A percentile compares a stretch with the other conserved stretches of the same genome.
phyloP scores from a whole-genome alignment of 1,140 invertebrate species.

The Scylla paramamosain region DNA sequence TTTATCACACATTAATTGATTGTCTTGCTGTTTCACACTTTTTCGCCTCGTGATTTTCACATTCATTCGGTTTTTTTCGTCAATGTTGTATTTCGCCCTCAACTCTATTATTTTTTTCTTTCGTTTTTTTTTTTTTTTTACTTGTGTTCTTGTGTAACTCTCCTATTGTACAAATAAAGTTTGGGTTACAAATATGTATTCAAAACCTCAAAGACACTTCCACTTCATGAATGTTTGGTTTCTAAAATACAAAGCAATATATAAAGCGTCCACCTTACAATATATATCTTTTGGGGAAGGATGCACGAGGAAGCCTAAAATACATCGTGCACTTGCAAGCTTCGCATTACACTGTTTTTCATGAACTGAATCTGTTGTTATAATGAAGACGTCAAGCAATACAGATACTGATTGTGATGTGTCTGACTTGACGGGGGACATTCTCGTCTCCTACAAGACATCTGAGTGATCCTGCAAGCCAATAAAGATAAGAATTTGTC shows the following conservation, averaged over 20 bases:
- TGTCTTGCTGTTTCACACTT: constrained; percentile 34
- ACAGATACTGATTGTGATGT: not conserved
- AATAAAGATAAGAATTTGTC: constrained; percentile 24
- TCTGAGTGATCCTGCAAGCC: constrained; percentile 4
- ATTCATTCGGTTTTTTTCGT: not conserved
- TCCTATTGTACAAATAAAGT: too few species aligned
- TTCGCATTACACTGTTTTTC: not conserved
- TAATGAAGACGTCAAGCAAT: not conserved
- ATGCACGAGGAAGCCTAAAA: not conserved
- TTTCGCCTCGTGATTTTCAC: not conserved
- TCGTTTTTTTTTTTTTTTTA: too few species aligned
- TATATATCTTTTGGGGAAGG: not conserved
- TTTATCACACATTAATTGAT: constrained; percentile 70
- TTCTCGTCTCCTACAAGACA: not conserved
- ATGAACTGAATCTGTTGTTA: not conserved
- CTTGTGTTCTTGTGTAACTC: too few species aligned
- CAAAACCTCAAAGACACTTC: not conserved
- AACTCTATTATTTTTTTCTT: not conserved
- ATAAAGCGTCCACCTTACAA: not conserved
- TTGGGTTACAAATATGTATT: too few species aligned
- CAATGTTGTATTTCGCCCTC: not conserved
- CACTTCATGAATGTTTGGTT: not conserved
- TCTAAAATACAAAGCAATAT: not conserved
- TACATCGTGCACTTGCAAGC: not conserved
- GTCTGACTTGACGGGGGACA: not conserved